Conservation (phyloP, 2,888 invertebrate species). For the Meandrusa payeni region DNA sequence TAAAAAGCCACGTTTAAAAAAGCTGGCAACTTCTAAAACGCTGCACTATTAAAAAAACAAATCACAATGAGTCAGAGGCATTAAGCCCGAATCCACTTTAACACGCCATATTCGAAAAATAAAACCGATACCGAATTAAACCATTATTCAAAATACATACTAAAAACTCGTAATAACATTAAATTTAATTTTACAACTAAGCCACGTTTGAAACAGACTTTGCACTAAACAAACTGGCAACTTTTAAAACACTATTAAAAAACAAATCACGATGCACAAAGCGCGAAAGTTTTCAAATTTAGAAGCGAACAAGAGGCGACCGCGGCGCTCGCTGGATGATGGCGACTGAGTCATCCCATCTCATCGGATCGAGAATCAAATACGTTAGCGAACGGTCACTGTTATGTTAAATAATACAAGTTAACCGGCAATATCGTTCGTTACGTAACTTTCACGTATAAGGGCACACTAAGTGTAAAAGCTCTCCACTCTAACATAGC, state of each 20-base stretch:
- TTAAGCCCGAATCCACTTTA: conserved; percentile 35
- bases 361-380: conserved; percentile 39
- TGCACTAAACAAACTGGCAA: not conserved
- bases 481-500: conserved; percentile 9
- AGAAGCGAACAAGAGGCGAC: conserved; percentile 37
- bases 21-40: not conserved
- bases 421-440: conserved; percentile 12
- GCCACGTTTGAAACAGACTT: conserved; percentile 1
- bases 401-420: conserved; percentile 11
- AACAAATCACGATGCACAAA: conserved; percentile 20
- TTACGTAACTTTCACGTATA: conserved; percentile 9
- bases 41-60: conserved; percentile 25
- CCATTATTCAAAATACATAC: not conserved
- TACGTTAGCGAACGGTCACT: conserved; percentile 13
- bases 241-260: conserved; percentile 17
- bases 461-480: not conserved
- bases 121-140: conserved; percentile 19
- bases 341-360: conserved; percentile 71
- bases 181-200: not conserved
- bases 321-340: conserved; percentile 48
- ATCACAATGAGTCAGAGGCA: conserved; percentile 57
- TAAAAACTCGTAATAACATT: not conserved
- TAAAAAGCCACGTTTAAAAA: conserved; percentile 1
- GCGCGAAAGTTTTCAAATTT: conserved; percentile 32
- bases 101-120: conserved; percentile 38